A percentile compares a stretch with the other conserved stretches of the same genome.
Evolutionary conservation across 2,113 vertebrate genomes (phyloP).

Genomic region (Pelmatolapia mariae): DNA sequence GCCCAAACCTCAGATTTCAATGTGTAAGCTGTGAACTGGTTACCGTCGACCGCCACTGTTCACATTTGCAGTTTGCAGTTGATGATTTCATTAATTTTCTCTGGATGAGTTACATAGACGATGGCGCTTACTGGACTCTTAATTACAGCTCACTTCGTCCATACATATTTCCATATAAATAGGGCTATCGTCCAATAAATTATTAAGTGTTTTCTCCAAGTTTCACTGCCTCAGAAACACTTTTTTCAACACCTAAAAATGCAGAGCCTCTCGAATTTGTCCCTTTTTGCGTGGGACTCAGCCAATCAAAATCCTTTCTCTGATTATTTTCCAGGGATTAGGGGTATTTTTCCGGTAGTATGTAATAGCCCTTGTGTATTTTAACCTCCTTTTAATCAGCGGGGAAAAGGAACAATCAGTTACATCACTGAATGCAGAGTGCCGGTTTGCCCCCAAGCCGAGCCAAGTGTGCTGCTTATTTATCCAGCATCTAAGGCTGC

Average conservation of each 20-base stretch:
- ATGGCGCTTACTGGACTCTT: neutral
- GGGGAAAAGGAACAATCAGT: conserved; percentile 59
- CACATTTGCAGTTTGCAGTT: neutral
- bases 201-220: neutral
- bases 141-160: neutral
- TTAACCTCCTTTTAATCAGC: conserved; percentile 69
- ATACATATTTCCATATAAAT: neutral
- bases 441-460: conserved; percentile 6
- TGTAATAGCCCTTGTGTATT: conserved; percentile 59
- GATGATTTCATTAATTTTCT: neutral
- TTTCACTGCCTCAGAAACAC: neutral
- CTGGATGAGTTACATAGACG: neutral
- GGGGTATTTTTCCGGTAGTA: conserved; percentile 51
- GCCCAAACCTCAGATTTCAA: neutral
- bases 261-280: neutral
- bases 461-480: conserved; percentile 58
- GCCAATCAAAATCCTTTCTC: conserved; percentile 54
- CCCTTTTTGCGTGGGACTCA: neutral
- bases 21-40: neutral
- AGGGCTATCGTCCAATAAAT: neutral
- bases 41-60: neutral
- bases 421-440: conserved; percentile 42
- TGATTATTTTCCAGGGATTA: conserved; percentile 71
- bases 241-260: conserved; percentile 28
- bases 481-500: conserved; percentile 55